phyloP scores from a whole-genome alignment of 2,113 vertebrate genomes.

The Centropus bengalensis region DNA sequence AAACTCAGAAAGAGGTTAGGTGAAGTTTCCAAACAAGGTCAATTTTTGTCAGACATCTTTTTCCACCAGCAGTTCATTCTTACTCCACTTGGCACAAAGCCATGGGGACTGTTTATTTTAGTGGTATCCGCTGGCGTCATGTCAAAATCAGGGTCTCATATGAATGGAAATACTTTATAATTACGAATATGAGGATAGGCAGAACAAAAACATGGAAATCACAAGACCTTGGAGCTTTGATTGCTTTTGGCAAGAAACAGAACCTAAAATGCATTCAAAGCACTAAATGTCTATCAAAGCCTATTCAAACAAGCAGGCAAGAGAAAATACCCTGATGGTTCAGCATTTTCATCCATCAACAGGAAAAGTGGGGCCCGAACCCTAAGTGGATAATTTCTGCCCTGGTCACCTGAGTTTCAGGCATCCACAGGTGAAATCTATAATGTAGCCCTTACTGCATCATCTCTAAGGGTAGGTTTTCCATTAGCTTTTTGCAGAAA shows the following conservation, averaged over 20 bases:
- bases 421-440: constrained; percentile 47
- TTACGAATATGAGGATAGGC: not conserved
- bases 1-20: not conserved
- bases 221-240: not conserved
- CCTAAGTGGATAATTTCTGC: constrained; percentile 24
- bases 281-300: not conserved
- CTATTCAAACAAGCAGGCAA: constrained; percentile 39
- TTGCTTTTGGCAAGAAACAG: not conserved
- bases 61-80: not conserved
- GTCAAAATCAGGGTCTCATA: not conserved
- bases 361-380: not conserved
- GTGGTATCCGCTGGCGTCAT: not conserved
- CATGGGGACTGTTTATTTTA: not conserved
- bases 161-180: not conserved
- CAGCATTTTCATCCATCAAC: not conserved
- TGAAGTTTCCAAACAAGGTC: not conserved
- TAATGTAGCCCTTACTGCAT: constrained; percentile 10
- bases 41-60: not conserved
- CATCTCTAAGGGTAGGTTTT: constrained; percentile 12
- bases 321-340: not conserved
- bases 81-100: not conserved
- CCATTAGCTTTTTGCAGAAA: constrained; percentile 66
- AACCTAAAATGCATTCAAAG: constrained; percentile 22
- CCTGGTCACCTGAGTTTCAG: constrained; percentile 39
- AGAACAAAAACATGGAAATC: not conserved